phyloP scores from a whole-genome alignment of 2,888 invertebrate genomes.

The Tipula helvola region DNA sequence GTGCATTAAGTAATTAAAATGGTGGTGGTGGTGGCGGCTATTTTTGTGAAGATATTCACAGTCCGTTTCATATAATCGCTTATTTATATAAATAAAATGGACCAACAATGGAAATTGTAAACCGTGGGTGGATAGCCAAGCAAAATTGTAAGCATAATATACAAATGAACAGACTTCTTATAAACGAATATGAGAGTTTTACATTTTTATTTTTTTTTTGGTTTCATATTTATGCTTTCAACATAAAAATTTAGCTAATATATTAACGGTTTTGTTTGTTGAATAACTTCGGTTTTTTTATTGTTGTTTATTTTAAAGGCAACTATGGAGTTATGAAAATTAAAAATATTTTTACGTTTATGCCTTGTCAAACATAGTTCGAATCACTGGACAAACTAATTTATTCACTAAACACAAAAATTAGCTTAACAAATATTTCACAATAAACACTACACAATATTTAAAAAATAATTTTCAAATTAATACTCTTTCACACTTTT shows the following conservation, averaged over 20 bases:
- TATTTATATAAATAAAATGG: neutral
- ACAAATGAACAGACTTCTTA: neutral
- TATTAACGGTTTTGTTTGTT: neutral
- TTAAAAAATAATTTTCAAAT: too few species aligned
- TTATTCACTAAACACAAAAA: too few species aligned
- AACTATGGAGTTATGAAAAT: too few species aligned
- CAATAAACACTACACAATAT: too few species aligned
- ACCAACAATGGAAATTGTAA: neutral
- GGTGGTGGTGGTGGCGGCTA: neutral
- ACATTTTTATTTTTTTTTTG: too few species aligned
- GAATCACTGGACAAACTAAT: too few species aligned
- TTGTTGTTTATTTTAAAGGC: too few species aligned
- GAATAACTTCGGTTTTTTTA: too few species aligned
- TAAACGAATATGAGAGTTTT: neutral
- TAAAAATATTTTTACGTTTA: too few species aligned
- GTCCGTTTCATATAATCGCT: neutral
- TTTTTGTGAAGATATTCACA: neutral
- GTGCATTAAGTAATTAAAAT: neutral
- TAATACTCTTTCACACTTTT: too few species aligned
- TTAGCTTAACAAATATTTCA: too few species aligned
- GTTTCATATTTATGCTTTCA: neutral
- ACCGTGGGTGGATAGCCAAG: neutral
- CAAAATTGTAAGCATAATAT: neutral
- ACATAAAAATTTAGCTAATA: neutral
- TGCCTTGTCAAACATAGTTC: too few species aligned